phyloP scores from a whole-genome alignment of 2,888 invertebrate genomes.

The Ischnura elegans region DNA sequence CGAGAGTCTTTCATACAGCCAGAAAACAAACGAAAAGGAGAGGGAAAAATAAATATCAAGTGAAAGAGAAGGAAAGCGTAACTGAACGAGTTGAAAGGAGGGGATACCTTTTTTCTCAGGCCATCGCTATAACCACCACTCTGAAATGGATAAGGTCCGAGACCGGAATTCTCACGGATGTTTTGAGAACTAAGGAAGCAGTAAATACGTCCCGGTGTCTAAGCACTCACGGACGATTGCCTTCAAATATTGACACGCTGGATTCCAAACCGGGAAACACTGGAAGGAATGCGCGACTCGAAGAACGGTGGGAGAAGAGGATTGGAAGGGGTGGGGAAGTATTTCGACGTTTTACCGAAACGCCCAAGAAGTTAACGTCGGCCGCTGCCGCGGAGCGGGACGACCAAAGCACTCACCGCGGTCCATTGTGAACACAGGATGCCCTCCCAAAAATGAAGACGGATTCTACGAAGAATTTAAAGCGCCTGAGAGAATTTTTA shows the following conservation, averaged over 20 bases:
- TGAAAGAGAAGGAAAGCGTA: not conserved
- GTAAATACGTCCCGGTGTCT: constrained; percentile 15
- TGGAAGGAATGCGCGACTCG: not conserved
- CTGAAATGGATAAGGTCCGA: not conserved
- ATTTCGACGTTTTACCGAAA: not conserved
- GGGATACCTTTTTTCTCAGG: not conserved
- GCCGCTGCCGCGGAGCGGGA: not conserved
- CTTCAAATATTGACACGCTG: constrained; percentile 48
- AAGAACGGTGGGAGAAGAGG: not conserved
- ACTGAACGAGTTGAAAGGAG: not conserved
- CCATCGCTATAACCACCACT: not conserved
- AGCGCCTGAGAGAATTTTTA: not conserved
- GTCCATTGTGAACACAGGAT: not conserved
- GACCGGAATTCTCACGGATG: not conserved
- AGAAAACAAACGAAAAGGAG: too few relatives aligned
- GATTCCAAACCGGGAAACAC: not conserved
- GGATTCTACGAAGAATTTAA: not conserved
- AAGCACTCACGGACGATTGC: constrained; percentile 35
- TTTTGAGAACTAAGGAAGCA: constrained; percentile 40
- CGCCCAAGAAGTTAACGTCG: not conserved
- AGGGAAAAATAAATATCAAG: not conserved
- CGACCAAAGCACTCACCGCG: not conserved
- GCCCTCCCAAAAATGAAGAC: not conserved
- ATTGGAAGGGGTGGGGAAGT: not conserved
- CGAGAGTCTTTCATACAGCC: not conserved